These are phyloP conservation scores for Pachycephus smyrnensis DNA, from an alignment of 2,888 invertebrate genomes.

Conservation along the genomic window DNA sequence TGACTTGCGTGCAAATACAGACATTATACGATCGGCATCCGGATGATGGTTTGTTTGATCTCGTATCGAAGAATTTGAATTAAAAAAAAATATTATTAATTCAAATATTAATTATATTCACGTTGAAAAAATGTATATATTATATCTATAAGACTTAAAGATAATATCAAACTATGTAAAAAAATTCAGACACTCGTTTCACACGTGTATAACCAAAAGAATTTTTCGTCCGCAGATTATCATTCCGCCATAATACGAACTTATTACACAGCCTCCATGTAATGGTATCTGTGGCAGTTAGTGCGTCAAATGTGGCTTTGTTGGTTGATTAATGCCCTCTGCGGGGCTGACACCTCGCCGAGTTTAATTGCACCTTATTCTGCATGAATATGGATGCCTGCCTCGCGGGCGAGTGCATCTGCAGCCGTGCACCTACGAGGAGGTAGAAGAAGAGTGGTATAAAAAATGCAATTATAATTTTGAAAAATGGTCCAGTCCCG, in stretches of 20 bases:
- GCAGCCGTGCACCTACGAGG: not conserved
- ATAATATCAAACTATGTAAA: not conserved
- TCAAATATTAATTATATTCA: not conserved
- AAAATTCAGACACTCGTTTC: not conserved
- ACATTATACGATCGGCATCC: constrained; percentile 19
- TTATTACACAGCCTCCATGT: constrained; percentile 57
- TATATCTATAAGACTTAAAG: not conserved
- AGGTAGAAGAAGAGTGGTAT: constrained; percentile 29
- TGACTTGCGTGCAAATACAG: constrained; percentile 32
- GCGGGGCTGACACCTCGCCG: constrained; percentile 64
- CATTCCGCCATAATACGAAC: constrained; percentile 52
- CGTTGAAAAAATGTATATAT: too few relatives aligned
- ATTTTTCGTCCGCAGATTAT: constrained; percentile 33
- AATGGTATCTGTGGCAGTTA: constrained; percentile 60
- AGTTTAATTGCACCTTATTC: constrained; percentile 67
- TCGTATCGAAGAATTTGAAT: not conserved
- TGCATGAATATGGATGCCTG: constrained; percentile 66
- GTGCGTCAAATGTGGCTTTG: constrained; percentile 63
- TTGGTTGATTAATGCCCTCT: constrained; percentile 65
- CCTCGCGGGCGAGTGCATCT: constrained; percentile 51
- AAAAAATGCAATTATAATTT: constrained; percentile 65
- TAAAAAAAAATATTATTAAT: not conserved
- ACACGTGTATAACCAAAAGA: not conserved
- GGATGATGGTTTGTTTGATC: not conserved
- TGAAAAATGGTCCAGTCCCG: constrained; percentile 55